phyloP scores from a whole-genome alignment of 2,797 vertebrate species.

The Diglossa cyanea region DNA sequence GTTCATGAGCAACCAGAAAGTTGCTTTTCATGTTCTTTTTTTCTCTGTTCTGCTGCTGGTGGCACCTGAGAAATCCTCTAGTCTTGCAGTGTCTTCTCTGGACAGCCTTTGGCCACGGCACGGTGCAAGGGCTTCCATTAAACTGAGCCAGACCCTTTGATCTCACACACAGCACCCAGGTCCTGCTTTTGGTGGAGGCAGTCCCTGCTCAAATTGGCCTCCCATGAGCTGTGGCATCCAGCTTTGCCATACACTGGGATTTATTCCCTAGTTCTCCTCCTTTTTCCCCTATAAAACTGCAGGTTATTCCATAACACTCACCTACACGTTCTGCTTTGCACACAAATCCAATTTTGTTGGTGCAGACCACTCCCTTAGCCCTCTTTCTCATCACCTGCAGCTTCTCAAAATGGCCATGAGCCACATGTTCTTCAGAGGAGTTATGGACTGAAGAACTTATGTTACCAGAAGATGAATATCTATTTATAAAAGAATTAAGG shows the following conservation, averaged over 20 bases:
- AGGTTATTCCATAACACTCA: neutral
- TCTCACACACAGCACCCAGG: neutral
- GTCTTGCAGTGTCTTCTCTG: neutral
- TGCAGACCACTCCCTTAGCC: neutral
- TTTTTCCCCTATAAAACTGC: neutral
- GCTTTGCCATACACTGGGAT: neutral
- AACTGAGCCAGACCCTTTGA: neutral
- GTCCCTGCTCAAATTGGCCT: neutral
- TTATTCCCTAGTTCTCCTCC: neutral
- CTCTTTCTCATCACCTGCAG: neutral
- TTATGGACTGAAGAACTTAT: neutral
- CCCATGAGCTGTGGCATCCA: neutral
- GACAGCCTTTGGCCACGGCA: neutral
- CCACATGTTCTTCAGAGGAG: neutral
- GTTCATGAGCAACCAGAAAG: neutral
- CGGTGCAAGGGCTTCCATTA: neutral
- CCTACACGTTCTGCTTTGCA: neutral
- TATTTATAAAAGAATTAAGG: conserved; percentile 9
- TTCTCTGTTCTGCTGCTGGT: neutral
- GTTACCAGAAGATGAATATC: neutral
- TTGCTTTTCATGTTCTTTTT: neutral
- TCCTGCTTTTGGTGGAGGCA: neutral
- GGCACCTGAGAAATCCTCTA: neutral
- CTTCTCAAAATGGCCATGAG: neutral
- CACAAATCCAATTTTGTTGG: neutral